phyloP scores from a whole-genome alignment of 1,140 invertebrate genomes.

The Dreissena polymorpha region DNA sequence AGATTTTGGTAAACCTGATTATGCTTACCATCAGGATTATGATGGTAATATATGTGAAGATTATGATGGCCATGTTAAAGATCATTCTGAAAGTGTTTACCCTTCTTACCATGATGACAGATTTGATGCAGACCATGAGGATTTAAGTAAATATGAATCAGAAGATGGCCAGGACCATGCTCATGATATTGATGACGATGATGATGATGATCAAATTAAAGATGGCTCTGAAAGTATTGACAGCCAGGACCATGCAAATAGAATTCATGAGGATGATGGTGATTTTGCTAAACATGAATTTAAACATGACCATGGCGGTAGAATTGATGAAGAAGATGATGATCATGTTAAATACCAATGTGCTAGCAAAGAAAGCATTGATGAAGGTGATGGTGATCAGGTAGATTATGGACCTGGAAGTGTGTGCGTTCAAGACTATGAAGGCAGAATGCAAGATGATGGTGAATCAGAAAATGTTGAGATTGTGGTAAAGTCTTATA shows the following conservation, averaged over 20 bases:
- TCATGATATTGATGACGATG: neutral
- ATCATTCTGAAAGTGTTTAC: neutral
- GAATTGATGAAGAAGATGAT: neutral
- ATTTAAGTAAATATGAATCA: neutral
- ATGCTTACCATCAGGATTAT: no score
- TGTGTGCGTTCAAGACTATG: no score
- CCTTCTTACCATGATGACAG: neutral
- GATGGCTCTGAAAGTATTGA: neutral
- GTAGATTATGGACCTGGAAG: no score
- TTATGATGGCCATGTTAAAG: neutral
- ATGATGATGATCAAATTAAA: neutral
- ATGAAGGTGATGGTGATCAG: no score
- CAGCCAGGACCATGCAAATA: neutral
- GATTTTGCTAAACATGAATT: neutral
- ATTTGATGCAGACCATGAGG: neutral
- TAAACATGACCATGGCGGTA: neutral
- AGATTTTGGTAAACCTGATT: no score
- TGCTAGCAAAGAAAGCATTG: no score
- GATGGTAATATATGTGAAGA: no score
- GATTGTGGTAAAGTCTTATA: no score
- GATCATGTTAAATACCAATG: no score
- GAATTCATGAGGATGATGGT: neutral
- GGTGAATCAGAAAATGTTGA: no score
- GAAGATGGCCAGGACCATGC: neutral
- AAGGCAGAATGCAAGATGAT: no score